Base-by-base conservation (phyloP, 2,888 invertebrate genomes). In the Xanthorhoe designata region DNA sequence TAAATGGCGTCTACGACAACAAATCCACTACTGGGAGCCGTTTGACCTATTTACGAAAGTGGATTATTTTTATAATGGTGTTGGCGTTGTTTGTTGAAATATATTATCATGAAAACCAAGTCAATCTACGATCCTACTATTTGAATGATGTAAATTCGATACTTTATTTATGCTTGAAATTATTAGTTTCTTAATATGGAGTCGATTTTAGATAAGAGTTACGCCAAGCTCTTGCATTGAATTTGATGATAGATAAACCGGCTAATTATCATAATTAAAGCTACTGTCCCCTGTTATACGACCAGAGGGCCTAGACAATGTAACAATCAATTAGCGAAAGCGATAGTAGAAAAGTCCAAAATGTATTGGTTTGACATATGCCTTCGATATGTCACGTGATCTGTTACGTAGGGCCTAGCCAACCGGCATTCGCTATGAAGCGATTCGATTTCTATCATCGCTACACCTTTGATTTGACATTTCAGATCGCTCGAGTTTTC, bases 201-300 rank as follows among this genome's bases (percentile, higher is more conserved):
- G 57, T 61, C 58, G 51, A 56, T 65, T 72, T 68, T 71, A 67
- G 68, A 70, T 68, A 55, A 55, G 50, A 24, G n/a, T 53, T 58
- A 62, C 60, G 55, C 66, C 54, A 74, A 54, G 70, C 69, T 69
- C 70, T 60, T 61, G 64, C 68, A 72, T 70, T 67, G 69, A 70
- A 70, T 70, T 64, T 69, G 64, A 73, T 73, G 73, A 66, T 63
- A 70, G 69, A 69, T 71, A 69, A 69, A 66, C 66, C 53, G 42
- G 29, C 57, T 69, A 68, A 71, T 75, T 73, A 73, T 68, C 65
- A 73, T 73, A 72, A 75, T 73, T 72, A 74, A 68, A 64, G 71
- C 66, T 69, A 70, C 64, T 66, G 73, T 57, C 57, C 65, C 65
- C 57, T 70, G 70, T 69, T 66, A 72, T 73, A 67, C 61, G 71